Evolutionary conservation across 2,888 invertebrate genomes (phyloP).

Genomic region (Scaptomyza cyrtandrae): DNA sequence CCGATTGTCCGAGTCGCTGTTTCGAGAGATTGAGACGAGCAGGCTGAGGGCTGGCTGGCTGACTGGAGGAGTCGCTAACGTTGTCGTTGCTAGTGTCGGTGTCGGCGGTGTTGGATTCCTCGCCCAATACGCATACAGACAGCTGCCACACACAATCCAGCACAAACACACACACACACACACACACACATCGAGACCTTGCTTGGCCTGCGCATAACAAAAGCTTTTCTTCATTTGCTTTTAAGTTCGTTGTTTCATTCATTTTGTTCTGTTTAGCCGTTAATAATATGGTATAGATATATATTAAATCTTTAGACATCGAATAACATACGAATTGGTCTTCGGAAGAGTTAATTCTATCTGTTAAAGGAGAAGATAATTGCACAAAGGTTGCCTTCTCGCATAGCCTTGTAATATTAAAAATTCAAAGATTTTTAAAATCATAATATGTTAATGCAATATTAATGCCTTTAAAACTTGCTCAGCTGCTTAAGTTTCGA

Average conservation of each 20-base stretch:
- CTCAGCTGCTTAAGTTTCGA: neutral
- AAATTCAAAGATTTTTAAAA: neutral
- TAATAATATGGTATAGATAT: constrained; percentile 5
- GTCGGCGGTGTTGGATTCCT: constrained; percentile 23
- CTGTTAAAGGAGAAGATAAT: neutral
- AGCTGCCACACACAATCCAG: constrained; percentile 68
- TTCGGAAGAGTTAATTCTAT: neutral
- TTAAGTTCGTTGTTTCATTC: constrained; percentile 28
- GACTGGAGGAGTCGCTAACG: constrained; percentile 34
- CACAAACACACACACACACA: constrained; percentile 28
- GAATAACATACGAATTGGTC: neutral
- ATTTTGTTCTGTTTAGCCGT: constrained; percentile 9
- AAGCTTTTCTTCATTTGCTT: constrained; percentile 65
- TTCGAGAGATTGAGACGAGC: neutral
- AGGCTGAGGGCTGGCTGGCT: neutral
- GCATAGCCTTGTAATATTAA: too few species aligned
- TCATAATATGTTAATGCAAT: too few species aligned
- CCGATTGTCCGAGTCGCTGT: constrained; percentile 35
- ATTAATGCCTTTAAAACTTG: neutral
- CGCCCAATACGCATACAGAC: constrained; percentile 80
- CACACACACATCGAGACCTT: constrained; percentile 9
- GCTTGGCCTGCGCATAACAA: constrained; percentile 55
- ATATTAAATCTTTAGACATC: neutral
- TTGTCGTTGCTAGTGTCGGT: constrained; percentile 10
- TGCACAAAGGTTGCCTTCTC: neutral